phyloP scores from a whole-genome alignment of 64 coral and sea anemone species.

The Montipora foliosa region DNA sequence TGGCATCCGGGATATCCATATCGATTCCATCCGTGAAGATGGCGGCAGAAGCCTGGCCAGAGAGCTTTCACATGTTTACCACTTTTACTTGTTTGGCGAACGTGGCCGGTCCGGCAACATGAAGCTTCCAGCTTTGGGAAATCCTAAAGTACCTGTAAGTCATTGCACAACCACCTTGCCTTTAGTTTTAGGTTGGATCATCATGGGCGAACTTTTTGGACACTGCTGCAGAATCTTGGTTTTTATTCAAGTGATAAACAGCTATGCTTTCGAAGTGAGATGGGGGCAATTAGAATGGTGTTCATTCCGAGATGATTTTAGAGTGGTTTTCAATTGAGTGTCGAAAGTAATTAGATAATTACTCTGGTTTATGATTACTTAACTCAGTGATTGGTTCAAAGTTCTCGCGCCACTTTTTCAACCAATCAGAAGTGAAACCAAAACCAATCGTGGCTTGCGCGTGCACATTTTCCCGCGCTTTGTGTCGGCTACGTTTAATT shows the following conservation, averaged over 20 bases:
- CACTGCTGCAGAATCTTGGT: not conserved
- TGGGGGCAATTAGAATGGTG: too few relatives aligned
- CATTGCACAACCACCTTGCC: not conserved
- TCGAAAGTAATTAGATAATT: too few relatives aligned
- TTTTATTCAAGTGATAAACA: not conserved
- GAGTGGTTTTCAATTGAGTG: too few relatives aligned
- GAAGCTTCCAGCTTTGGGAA: conserved; percentile 62
- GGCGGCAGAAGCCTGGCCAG: conserved; percentile 34
- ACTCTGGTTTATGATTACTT: too few relatives aligned
- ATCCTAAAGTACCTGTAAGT: conserved; percentile 67
- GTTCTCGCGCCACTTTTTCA: too few relatives aligned
- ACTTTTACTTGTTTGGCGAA: conserved; percentile 90
- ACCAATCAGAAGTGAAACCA: too few relatives aligned
- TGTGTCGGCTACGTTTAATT: too few relatives aligned
- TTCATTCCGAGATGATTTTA: too few relatives aligned
- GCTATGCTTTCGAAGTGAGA: not conserved
- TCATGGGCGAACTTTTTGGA: not conserved
- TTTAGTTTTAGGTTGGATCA: not conserved
- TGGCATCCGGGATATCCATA: conserved; percentile 68
- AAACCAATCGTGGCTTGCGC: too few relatives aligned
- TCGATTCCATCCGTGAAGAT: conserved; percentile 72
- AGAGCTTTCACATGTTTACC: conserved; percentile 81
- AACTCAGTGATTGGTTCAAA: too few relatives aligned
- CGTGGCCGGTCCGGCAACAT: conserved; percentile 77
- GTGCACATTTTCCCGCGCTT: too few relatives aligned